Conservation (phyloP, 2,113 vertebrate species). For the Capricornis sumatraensis region DNA sequence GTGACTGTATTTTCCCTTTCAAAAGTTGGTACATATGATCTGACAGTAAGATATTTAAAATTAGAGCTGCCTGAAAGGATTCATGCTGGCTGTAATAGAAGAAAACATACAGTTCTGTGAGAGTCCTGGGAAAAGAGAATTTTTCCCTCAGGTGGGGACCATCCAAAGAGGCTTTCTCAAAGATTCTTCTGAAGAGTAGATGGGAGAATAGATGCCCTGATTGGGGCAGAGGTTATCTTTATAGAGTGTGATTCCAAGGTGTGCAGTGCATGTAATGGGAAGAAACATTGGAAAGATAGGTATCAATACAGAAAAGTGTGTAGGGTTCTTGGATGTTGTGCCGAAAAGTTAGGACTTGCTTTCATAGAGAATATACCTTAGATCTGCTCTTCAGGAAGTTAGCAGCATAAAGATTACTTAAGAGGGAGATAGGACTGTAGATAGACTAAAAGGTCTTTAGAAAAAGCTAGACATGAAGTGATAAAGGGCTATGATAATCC, state of each 20-base stretch:
- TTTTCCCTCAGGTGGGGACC: not conserved
- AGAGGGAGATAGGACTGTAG: not conserved
- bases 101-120: not conserved
- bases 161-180: not conserved
- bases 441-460: not conserved
- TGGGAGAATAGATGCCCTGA: not conserved
- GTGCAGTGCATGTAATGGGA: not conserved
- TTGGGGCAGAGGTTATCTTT: not conserved
- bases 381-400: not conserved
- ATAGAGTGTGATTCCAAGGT: not conserved
- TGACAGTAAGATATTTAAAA: constrained; percentile 17
- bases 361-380: not conserved
- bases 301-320: not conserved
- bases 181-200: not conserved
- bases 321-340: not conserved
- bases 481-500: not conserved
- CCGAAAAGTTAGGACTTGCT: not conserved
- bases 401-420: not conserved
- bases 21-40: not conserved
- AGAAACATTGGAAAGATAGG: not conserved
- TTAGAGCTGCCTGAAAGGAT: not conserved
- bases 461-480: not conserved
- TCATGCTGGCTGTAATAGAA: not conserved
- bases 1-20: constrained; percentile 4
- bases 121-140: not conserved